These are phyloP conservation scores for Conus ventricosus DNA, from an alignment of 1,140 invertebrate genomes.

Conservation along the genomic window DNA sequence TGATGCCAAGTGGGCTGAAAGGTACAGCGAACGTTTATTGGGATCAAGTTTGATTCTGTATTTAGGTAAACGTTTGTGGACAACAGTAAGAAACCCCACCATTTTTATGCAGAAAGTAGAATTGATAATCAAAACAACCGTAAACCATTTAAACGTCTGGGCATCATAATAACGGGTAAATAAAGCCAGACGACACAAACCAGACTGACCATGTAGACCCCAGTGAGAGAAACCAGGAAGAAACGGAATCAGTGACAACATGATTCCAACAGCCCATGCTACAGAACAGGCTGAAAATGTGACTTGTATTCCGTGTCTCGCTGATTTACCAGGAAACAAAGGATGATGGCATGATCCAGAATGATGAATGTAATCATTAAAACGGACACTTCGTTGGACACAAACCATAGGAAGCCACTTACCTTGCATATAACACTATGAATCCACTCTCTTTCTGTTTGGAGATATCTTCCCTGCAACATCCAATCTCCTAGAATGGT, in stretches of 20 bases:
- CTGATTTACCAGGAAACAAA: not conserved
- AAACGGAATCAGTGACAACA: slow-evolving; percentile 2
- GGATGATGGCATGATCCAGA: slow-evolving; percentile 22
- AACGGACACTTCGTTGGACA: slow-evolving; percentile 38
- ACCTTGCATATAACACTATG: slow-evolving; percentile 14
- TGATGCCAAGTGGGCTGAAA: too few relatives aligned
- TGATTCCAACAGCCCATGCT: not conserved
- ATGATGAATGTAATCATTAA: slow-evolving; percentile 50
- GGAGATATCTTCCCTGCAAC: slow-evolving; percentile 52
- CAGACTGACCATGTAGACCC: not conserved
- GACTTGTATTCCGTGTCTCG: not conserved
- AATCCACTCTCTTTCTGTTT: slow-evolving; percentile 30
- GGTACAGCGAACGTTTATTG: too few relatives aligned
- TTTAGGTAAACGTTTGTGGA: too few relatives aligned
- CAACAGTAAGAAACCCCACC: too few relatives aligned
- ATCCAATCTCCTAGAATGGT: slow-evolving; percentile 21
- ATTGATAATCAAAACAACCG: too few relatives aligned
- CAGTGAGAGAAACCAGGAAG: slow-evolving; percentile 20
- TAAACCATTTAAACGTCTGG: too few relatives aligned
- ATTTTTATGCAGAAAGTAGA: too few relatives aligned
- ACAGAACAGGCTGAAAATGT: slow-evolving; percentile 10
- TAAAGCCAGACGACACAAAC: too few relatives aligned
- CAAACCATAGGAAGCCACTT: slow-evolving; percentile 32
- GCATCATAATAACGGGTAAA: too few relatives aligned
- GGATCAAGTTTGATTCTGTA: too few relatives aligned